These are phyloP conservation scores for Phania funesta DNA, from an alignment of 2,888 invertebrate species.

Conservation along the genomic window DNA sequence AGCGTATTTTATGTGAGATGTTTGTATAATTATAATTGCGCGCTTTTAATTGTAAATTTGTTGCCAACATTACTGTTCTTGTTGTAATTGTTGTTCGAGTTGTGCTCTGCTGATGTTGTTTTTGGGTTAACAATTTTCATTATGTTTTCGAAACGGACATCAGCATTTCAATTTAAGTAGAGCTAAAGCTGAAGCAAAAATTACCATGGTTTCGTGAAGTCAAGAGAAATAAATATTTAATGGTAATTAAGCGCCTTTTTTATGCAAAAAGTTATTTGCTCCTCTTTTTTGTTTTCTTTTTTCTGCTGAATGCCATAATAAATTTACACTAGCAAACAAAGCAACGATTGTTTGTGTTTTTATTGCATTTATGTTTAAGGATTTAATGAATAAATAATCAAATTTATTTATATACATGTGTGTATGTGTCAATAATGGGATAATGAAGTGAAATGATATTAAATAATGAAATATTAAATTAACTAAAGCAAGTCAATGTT, in stretches of 20 bases:
- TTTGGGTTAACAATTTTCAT: neutral
- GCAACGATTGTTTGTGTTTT: neutral
- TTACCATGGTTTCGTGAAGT: slow-evolving; percentile 50
- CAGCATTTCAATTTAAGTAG: slow-evolving; percentile 43
- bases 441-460: no score
- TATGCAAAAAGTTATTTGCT: slow-evolving; percentile 27
- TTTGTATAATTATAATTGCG: slow-evolving; percentile 53
- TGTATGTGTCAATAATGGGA: no score
- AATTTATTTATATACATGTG: no score
- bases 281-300: slow-evolving; percentile 20
- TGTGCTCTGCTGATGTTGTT: neutral
- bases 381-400: no score
- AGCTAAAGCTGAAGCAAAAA: slow-evolving; percentile 34
- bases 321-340: slow-evolving; percentile 1
- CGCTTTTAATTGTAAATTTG: slow-evolving; percentile 56
- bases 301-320: neutral
- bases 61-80: slow-evolving; percentile 6
- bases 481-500: no score
- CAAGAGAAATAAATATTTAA: slow-evolving; percentile 60
- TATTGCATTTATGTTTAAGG: no score
- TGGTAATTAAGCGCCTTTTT: slow-evolving; percentile 58
- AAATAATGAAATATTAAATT: no score
- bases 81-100: neutral
- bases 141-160: slow-evolving; percentile 18
- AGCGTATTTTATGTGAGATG: slow-evolving; percentile 22